phyloP scores from a whole-genome alignment of 2,888 invertebrate genomes.

The Drosophila kambysellisi region DNA sequence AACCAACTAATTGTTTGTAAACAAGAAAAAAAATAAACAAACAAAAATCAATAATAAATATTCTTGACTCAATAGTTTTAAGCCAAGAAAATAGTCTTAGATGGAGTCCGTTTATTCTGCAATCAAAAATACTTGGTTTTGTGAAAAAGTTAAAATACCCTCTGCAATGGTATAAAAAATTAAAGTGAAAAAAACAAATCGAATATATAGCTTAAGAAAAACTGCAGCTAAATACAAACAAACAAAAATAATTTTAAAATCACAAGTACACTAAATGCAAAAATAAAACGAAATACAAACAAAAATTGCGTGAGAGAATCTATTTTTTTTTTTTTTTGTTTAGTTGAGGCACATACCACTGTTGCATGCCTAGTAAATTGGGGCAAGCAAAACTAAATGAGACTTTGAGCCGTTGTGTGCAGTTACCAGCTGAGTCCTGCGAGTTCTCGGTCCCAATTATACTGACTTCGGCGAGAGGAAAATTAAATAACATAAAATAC shows the following conservation, averaged over 20 bases:
- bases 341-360: conserved; percentile 12
- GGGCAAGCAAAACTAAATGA: conserved; percentile 53
- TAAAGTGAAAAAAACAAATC: neutral
- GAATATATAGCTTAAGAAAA: conserved; percentile 62
- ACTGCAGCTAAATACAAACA: conserved; percentile 47
- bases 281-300: conserved; percentile 49
- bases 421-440: conserved; percentile 55
- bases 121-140: neutral
- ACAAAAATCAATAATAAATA: conserved; percentile 16
- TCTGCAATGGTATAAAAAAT: conserved; percentile 4
- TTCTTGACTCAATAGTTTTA: neutral
- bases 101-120: conserved; percentile 1
- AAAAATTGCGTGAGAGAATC: conserved; percentile 28
- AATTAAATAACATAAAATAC: conserved; percentile 74
- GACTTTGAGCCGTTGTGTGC: conserved; percentile 66
- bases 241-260: conserved; percentile 38
- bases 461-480: conserved; percentile 29
- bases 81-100: neutral
- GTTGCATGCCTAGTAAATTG: conserved; percentile 2
- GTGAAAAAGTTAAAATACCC: neutral
- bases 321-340: neutral
- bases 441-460: conserved; percentile 26
- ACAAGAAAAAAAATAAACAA: conserved; percentile 54
- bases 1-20: conserved; percentile 1
- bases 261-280: conserved; percentile 59